Evolutionary conservation across 92 coral and sea anemone genomes (phyloP), one percentile per base, ranked within the genome.

Genomic region (Porites rus): DNA sequence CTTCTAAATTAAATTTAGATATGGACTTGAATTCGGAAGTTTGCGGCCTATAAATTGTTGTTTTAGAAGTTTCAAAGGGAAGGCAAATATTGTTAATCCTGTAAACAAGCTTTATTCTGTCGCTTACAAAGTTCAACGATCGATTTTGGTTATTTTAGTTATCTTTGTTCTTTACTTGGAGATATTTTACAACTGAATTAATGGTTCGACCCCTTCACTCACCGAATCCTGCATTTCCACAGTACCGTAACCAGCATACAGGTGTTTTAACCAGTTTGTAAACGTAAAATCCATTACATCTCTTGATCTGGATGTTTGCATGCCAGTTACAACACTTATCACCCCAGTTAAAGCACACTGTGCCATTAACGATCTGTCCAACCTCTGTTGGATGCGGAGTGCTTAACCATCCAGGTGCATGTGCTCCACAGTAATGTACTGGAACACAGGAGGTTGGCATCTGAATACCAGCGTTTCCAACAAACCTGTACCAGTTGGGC

Each of bases 401-500:
- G 46, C 46, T 38, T 38, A 38, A 38, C 46, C 46, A 38, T 38
- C 46, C 46, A 38, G 46, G 46, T 38, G 46, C 6, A 4, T 38
- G 46, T 38, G 46, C 2, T 38, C 46, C 46, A 38, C 46, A 38
- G 46, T 38, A 85, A 63, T 80, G 21, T 1, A 10, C 43, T 43
- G 82, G 79, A 24, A 87, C 90, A 73, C 90, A 84, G 2, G 81
- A 62, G 1, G 92, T 91, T 10, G 96, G 86, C 77, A 93, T 93
- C 61, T 70, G 69, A 10, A 71, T 52, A 1, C 96, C 96, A 69
- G 94, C 92, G 50, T 62, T 77, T 50, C 96, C 91, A 22, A 75
- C 85, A 69, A 93, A 93, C 4, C 96, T 86, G 74, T 93, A 93
- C 96, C 96, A 93, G 28, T 52, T 69, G 46, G 46, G 46, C 0